These are phyloP conservation scores for Apodemia zela DNA, from an alignment of 2,888 invertebrate genomes.

Conservation along the genomic window DNA sequence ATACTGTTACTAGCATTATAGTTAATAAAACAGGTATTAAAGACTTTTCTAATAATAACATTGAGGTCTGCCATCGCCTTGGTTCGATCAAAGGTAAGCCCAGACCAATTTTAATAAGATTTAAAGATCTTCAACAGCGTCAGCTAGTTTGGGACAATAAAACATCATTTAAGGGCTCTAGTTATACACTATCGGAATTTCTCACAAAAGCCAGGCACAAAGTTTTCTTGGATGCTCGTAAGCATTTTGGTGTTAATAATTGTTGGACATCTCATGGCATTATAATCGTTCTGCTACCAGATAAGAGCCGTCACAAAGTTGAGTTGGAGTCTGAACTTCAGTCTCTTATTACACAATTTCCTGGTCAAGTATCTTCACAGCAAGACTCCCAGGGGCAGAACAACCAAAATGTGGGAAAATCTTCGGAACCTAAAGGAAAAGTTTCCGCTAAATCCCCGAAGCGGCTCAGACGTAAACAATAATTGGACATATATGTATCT, in stretches of 20 bases:
- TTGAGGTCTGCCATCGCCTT: conserved; percentile 8
- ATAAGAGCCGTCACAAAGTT: no score
- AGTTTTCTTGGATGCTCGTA: not conserved
- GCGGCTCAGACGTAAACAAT: no score
- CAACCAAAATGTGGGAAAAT: no score
- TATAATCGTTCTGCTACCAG: no score
- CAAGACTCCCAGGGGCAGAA: no score
- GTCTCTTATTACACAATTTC: no score
- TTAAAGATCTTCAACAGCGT: not conserved
- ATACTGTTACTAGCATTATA: not conserved
- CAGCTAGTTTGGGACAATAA: not conserved
- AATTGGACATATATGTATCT: no score
- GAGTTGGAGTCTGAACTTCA: no score
- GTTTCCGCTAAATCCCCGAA: no score
- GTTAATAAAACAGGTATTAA: not conserved
- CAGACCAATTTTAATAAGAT: not conserved
- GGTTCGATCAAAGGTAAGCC: not conserved
- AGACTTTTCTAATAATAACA: not conserved
- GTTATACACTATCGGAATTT: not conserved
- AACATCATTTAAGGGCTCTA: not conserved
- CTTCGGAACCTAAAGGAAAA: no score
- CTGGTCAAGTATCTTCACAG: no score
- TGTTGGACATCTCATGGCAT: no score
- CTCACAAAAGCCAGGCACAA: not conserved
- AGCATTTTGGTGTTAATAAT: not conserved